These are phyloP conservation scores for Gastrophysa polygoni DNA, from an alignment of 2,888 invertebrate species.

Conservation along the genomic window DNA sequence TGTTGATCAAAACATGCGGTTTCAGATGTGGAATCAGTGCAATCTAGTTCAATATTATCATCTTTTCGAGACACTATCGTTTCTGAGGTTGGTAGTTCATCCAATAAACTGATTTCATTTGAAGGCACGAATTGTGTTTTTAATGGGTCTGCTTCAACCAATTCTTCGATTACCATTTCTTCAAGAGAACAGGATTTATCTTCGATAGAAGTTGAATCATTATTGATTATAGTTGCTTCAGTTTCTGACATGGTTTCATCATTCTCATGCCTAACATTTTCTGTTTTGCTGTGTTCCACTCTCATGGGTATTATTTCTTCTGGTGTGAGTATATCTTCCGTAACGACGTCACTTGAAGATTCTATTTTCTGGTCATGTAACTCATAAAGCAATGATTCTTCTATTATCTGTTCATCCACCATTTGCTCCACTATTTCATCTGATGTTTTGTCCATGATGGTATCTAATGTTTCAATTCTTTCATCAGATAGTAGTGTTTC, in stretches of 20 bases:
- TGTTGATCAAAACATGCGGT: too few relatives aligned
- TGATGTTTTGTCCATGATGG: neutral
- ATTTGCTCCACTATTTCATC: slow-evolving; percentile 8
- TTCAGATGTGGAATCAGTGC: too few relatives aligned
- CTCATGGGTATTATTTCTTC: neutral
- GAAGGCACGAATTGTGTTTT: neutral
- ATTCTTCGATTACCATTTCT: neutral
- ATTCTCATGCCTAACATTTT: neutral
- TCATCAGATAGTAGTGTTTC: neutral
- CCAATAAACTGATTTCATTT: too few relatives aligned
- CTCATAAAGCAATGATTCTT: neutral
- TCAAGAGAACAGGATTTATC: neutral
- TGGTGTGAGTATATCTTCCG: neutral
- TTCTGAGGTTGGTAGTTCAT: too few relatives aligned
- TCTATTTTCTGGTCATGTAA: neutral
- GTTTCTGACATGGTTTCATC: neutral
- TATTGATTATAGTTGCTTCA: neutral
- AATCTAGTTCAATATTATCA: too few relatives aligned
- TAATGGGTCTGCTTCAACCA: neutral
- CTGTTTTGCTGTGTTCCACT: neutral
- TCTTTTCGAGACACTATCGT: too few relatives aligned
- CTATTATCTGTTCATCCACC: neutral
- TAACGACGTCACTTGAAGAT: neutral
- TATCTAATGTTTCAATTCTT: slow-evolving; percentile 5
- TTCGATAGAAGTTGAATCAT: neutral